phyloP scores from a whole-genome alignment of 2,113 vertebrate species.

The Mormoops blainvillei region DNA sequence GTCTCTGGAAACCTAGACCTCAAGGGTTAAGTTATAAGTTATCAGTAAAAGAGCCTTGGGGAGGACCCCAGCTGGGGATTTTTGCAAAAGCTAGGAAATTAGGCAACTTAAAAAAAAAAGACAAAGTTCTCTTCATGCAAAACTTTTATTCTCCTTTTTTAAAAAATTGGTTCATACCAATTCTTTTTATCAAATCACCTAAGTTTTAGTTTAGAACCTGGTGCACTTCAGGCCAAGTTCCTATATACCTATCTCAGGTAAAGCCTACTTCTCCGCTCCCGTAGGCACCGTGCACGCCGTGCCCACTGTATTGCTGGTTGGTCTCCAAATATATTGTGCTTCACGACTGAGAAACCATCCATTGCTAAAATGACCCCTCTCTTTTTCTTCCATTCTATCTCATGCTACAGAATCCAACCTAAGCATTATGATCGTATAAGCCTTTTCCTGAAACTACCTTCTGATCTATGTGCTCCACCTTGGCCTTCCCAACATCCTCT shows the following conservation, averaged over 20 bases:
- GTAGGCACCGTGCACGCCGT: rapidly evolving
- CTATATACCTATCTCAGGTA: background rate
- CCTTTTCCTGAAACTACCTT: background rate
- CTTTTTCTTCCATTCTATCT: background rate
- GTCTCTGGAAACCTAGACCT: background rate
- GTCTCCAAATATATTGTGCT: background rate
- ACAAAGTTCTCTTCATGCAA: background rate
- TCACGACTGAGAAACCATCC: background rate
- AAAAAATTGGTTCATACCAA: background rate
- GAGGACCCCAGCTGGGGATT: background rate
- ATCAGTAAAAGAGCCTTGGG: background rate
- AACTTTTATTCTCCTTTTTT: background rate
- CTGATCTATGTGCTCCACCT: background rate
- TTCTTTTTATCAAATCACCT: background rate
- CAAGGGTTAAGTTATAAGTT: background rate
- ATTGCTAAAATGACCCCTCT: background rate
- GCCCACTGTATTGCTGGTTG: too few relatives aligned
- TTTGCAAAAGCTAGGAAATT: background rate
- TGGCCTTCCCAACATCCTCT: rapidly evolving
- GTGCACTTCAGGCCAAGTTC: background rate
- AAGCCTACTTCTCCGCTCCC: rapidly evolving
- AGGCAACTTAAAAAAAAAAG: background rate
- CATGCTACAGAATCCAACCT: background rate
- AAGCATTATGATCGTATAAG: background rate
- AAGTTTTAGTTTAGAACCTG: background rate